A percentile compares a stretch with the other conserved stretches of the same genome.
Evolutionary conservation across 2,797 vertebrate species (phyloP).

Genomic region (Sebastes taczanowskii): DNA sequence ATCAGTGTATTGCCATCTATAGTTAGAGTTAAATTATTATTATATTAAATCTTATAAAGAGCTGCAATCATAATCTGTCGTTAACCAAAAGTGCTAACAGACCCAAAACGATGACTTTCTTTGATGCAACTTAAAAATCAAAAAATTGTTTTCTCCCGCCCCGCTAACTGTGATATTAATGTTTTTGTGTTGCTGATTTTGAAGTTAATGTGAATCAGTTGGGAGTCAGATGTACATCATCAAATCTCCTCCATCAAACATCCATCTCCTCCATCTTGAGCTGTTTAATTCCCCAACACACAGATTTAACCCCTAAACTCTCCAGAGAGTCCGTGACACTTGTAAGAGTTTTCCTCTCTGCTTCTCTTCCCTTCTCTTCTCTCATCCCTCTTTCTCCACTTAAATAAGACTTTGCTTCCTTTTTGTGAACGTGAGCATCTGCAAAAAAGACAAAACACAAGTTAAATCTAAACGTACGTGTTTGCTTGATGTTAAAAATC

Average conservation of each 20-base stretch:
- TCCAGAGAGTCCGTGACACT: background rate
- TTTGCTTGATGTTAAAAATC: slow-evolving; percentile 60
- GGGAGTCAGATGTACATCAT: background rate
- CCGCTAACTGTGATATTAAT: background rate
- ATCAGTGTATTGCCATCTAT: background rate
- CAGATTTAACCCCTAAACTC: background rate
- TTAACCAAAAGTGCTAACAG: slow-evolving; percentile 63
- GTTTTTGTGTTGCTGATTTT: slow-evolving; percentile 6
- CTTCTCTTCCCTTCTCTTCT: slow-evolving; percentile 7
- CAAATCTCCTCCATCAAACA: background rate
- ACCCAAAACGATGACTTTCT: slow-evolving; percentile 44
- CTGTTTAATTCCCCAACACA: background rate
- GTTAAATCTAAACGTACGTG: slow-evolving; percentile 25
- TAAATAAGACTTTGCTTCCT: slow-evolving; percentile 27
- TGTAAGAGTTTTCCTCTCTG: background rate
- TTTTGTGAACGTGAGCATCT: slow-evolving; percentile 64
- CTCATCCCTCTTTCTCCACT: slow-evolving; percentile 17
- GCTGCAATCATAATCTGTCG: slow-evolving; percentile 1
- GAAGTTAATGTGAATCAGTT: background rate
- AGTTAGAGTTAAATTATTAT: background rate
- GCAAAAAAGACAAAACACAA: slow-evolving; percentile 26
- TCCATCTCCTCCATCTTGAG: background rate
- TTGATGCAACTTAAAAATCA: background rate
- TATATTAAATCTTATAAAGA: background rate
- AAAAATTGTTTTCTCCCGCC: background rate